phyloP scores from a whole-genome alignment of 2,113 vertebrate genomes.

The Rostratula benghalensis region DNA sequence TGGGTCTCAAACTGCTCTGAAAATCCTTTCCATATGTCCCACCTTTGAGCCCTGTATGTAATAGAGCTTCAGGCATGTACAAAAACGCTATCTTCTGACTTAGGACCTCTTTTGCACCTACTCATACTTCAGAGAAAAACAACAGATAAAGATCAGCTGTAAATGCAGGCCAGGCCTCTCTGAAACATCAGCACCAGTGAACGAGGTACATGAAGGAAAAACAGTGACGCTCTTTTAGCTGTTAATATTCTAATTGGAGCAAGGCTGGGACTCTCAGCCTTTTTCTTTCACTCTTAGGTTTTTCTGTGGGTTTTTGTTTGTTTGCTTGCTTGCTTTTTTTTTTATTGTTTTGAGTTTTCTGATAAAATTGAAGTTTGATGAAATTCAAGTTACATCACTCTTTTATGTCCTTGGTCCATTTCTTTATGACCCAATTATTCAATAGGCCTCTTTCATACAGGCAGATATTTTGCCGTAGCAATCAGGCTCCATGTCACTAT shows the following conservation, averaged over 20 bases:
- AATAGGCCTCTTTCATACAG: not conserved
- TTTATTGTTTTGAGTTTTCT: not conserved
- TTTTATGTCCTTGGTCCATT: not conserved
- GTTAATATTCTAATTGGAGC: not conserved
- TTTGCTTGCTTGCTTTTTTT: not conserved
- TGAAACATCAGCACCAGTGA: not conserved
- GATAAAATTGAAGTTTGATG: not conserved
- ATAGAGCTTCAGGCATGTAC: not conserved
- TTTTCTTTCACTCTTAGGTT: not conserved
- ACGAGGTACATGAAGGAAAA: not conserved
- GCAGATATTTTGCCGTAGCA: accelerated
- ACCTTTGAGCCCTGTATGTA: not conserved
- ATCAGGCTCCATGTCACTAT: not conserved
- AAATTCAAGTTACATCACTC: not conserved
- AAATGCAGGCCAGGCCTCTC: not conserved
- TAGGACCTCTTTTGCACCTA: not conserved
- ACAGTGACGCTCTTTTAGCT: not conserved
- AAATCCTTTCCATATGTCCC: not conserved
- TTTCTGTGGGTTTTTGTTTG: not conserved
- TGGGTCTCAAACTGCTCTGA: not conserved
- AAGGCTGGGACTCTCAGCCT: not conserved
- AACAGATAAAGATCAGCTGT: not conserved
- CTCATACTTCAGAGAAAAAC: not conserved
- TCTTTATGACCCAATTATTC: not conserved
- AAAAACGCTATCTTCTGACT: not conserved